Conservation (phyloP, 1,140 invertebrate genomes). For the Himalopsyche phryganea region DNA sequence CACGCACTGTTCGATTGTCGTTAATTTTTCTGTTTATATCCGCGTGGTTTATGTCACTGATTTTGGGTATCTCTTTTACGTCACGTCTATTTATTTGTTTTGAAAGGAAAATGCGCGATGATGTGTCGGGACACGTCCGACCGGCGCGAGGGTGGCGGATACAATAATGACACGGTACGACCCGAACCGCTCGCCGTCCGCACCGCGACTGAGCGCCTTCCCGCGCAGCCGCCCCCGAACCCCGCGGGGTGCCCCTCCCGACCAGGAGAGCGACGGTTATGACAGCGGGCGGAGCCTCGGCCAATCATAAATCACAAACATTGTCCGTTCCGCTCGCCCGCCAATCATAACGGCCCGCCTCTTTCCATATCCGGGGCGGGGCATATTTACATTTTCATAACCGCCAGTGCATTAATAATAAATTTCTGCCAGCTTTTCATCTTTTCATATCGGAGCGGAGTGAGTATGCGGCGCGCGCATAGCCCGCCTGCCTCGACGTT, state of each 20-base stretch:
- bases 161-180: conserved; percentile 1
- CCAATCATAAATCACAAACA: conserved; percentile 54
- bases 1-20: too few relatives aligned
- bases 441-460: conserved; percentile 14
- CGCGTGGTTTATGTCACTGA: too few relatives aligned
- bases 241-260: conserved; percentile 37
- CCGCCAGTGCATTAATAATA: conserved; percentile 52
- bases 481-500: conserved; percentile 14
- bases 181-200: conserved; percentile 42
- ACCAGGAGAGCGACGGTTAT: conserved; percentile 47
- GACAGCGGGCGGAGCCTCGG: conserved; percentile 51
- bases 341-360: conserved; percentile 30
- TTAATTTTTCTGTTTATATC: too few relatives aligned
- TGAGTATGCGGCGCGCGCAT: background rate
- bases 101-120: too few relatives aligned
- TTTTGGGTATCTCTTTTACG: too few relatives aligned
- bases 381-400: conserved; percentile 56
- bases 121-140: conserved; percentile 13
- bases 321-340: conserved; percentile 47
- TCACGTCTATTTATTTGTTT: too few relatives aligned
- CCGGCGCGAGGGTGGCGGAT: conserved; percentile 36
- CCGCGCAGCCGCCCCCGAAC: conserved; percentile 42
- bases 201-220: conserved; percentile 48
- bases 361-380: conserved; percentile 52
- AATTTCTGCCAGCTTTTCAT: conserved; percentile 33